Evolutionary conservation across 1,140 invertebrate species (phyloP).

Genomic region (Drosophila jambulina): DNA sequence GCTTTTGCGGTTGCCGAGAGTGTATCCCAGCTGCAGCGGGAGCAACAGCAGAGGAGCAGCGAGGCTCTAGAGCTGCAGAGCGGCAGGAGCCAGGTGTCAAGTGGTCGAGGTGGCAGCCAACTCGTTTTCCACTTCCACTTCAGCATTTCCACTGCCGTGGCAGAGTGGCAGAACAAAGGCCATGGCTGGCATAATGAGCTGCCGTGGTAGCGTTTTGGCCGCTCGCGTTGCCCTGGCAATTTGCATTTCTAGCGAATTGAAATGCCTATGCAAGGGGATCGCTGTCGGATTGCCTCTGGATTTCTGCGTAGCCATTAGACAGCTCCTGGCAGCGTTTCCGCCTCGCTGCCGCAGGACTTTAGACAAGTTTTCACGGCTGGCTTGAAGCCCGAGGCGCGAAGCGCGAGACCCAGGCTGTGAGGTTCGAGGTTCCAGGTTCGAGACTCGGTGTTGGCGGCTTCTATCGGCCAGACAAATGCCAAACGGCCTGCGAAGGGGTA

Average conservation of each 20-base stretch:
- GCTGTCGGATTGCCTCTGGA: conserved; percentile 43
- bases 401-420: not conserved
- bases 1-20: conserved; percentile 63
- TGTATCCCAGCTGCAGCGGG: conserved; percentile 17
- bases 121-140: conserved; percentile 30
- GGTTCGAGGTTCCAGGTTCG: not conserved
- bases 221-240: conserved; percentile 64
- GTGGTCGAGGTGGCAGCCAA: conserved; percentile 43
- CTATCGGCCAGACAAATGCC: conserved; percentile 31
- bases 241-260: conserved; percentile 60
- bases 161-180: conserved; percentile 50
- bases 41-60: not conserved
- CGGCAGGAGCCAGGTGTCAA: conserved; percentile 47
- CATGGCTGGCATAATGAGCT: conserved; percentile 67
- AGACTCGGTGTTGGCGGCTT: conserved; percentile 17
- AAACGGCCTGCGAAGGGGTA: conserved; percentile 49
- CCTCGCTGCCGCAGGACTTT: conserved; percentile 61
- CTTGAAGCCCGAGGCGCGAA: conserved; percentile 16
- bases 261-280: conserved; percentile 59
- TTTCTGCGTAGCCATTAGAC: conserved; percentile 79
- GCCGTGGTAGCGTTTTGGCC: conserved; percentile 56
- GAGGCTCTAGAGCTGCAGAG: not conserved
- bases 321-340: conserved; percentile 74
- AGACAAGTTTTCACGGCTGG: conserved; percentile 78
- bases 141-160: conserved; percentile 9